Evolutionary conservation across 2,888 invertebrate species (phyloP).

Genomic region (Imbricaverruca yamaguchii): DNA sequence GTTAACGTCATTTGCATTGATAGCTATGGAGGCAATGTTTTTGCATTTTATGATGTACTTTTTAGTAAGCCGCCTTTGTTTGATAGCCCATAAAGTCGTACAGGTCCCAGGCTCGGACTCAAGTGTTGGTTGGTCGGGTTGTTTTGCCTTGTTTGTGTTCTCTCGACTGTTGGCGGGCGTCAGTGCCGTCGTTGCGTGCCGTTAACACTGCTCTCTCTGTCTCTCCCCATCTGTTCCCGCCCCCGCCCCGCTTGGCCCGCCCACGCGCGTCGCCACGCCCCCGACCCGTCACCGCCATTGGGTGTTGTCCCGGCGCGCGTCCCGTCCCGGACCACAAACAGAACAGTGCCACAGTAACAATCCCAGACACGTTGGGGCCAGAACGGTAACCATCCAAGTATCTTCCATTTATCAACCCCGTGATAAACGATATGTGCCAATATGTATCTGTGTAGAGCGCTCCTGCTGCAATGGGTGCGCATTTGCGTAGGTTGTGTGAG

Average conservation of each 20-base stretch:
- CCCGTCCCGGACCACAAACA: conserved; percentile 40
- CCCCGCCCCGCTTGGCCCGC: conserved; percentile 7
- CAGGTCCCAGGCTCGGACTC: no score
- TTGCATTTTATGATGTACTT: no score
- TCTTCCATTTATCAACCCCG: background rate
- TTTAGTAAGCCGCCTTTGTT: no score
- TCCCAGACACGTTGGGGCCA: conserved; percentile 99
- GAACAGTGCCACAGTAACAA: conserved; percentile 99
- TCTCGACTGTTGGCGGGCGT: background rate
- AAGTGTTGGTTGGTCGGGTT: background rate
- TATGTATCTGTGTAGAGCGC: no score
- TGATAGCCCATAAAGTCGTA: no score
- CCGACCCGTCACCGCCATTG: background rate
- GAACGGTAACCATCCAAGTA: conserved; percentile 60
- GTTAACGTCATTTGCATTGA: no score
- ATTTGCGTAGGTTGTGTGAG: no score
- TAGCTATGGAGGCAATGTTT: no score
- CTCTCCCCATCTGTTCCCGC: background rate
- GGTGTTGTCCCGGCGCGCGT: conserved; percentile 1
- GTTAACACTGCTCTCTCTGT: conserved; percentile 18
- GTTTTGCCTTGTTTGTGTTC: background rate
- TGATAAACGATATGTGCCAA: no score
- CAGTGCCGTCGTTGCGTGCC: background rate
- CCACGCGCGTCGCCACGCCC: background rate
- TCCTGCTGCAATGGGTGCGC: no score